These are phyloP conservation scores for Dolichallabes microphthalmus DNA, from an alignment of 2,113 vertebrate genomes.

Conservation along the genomic window DNA sequence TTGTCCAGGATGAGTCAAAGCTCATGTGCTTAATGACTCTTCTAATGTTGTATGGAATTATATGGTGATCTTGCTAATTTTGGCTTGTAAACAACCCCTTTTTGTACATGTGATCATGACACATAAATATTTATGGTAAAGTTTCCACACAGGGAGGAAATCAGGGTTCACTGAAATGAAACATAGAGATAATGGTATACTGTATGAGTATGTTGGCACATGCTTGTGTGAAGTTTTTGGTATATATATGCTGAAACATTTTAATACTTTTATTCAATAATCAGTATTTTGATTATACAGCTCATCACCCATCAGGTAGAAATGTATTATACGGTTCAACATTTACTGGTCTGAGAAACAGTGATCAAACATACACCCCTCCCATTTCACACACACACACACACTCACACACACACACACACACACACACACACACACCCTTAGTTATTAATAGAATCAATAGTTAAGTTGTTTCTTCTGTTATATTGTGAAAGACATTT, in stretches of 20 bases:
- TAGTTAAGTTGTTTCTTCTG: too few relatives aligned
- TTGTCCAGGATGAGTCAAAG: conserved; percentile 40
- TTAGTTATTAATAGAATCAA: too few relatives aligned
- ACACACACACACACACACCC: too few relatives aligned
- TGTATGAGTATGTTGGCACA: not conserved
- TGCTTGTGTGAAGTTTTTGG: not conserved
- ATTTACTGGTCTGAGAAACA: not conserved
- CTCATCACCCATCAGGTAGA: not conserved
- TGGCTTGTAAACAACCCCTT: not conserved
- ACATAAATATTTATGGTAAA: not conserved
- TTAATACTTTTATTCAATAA: not conserved
- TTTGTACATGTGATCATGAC: not conserved
- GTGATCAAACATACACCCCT: not conserved
- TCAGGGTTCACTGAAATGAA: not conserved
- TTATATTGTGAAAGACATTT: too few relatives aligned
- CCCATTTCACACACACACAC: too few relatives aligned
- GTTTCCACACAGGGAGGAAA: not conserved
- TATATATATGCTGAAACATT: not conserved
- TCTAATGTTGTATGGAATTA: not conserved
- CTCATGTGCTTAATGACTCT: conserved; percentile 24
- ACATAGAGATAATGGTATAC: not conserved
- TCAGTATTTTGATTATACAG: not conserved
- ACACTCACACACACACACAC: too few relatives aligned
- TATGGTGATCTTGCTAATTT: not conserved
- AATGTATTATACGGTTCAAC: not conserved